Percentiles rank a stretch among this genome's conserved stretches.
phyloP scores from a whole-genome alignment of 2,888 invertebrate genomes.

The Junonia oenone region DNA sequence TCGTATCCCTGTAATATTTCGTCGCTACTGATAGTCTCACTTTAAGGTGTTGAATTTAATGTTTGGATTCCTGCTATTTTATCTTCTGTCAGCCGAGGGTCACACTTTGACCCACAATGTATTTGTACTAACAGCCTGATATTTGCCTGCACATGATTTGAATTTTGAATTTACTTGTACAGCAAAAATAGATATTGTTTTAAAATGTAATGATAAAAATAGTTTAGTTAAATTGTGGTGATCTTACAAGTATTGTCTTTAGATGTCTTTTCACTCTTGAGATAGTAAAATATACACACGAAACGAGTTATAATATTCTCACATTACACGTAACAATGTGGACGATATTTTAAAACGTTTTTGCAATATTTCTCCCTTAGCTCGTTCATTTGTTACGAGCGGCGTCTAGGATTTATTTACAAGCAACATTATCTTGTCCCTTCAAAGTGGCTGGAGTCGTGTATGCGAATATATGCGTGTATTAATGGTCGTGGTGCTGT shows the following conservation, averaged over 20 bases:
- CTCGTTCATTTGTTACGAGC: slow-evolving; percentile 62
- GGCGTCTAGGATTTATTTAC: slow-evolving; percentile 64
- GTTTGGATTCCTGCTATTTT: slow-evolving; percentile 10
- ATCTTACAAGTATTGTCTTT: neutral
- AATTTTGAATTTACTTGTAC: neutral
- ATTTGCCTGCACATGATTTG: neutral
- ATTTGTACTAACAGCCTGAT: neutral
- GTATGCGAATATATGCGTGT: slow-evolving; percentile 23
- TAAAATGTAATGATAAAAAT: neutral
- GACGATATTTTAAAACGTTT: slow-evolving; percentile 60
- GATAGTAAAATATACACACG: neutral
- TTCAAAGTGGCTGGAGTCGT: slow-evolving; percentile 41
- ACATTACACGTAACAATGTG: slow-evolving; percentile 54
- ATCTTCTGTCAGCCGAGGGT: slow-evolving; percentile 5
- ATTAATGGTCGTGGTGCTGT: slow-evolving; percentile 54
- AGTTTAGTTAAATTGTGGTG: neutral
- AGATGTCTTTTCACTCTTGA: neutral
- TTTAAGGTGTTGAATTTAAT: slow-evolving; percentile 7
- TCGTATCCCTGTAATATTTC: slow-evolving; percentile 34
- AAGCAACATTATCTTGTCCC: slow-evolving; percentile 69
- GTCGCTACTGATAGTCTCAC: slow-evolving; percentile 8
- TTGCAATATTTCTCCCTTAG: slow-evolving; percentile 68
- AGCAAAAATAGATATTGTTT: neutral
- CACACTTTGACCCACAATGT: neutral
- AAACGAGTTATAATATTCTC: slow-evolving; percentile 36